Evolutionary conservation across 2,888 invertebrate genomes (phyloP).

Genomic region (Leucophora obtusa): DNA sequence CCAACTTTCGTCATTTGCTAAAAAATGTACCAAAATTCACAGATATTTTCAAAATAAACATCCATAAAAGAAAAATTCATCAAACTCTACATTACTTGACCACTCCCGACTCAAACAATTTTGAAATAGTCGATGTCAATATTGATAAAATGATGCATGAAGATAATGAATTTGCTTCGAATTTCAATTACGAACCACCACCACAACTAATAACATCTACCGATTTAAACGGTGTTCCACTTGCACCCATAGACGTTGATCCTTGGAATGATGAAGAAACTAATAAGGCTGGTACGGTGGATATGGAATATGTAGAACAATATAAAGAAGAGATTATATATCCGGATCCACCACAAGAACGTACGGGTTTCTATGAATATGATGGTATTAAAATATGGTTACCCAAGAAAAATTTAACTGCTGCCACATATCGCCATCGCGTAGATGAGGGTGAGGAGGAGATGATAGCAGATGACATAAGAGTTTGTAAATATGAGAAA

Average conservation of each 20-base stretch:
- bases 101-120: background rate
- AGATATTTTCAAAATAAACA: background rate
- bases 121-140: slow-evolving; percentile 47
- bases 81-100: background rate
- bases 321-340: slow-evolving; percentile 31
- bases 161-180: slow-evolving; percentile 13
- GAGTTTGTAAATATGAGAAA: slow-evolving; percentile 62
- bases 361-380: slow-evolving; percentile 60
- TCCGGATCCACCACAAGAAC: slow-evolving; percentile 57
- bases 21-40: background rate
- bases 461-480: slow-evolving; percentile 60
- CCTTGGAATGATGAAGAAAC: slow-evolving; percentile 54
- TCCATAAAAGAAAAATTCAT: background rate
- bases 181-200: slow-evolving; percentile 13
- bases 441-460: slow-evolving; percentile 52
- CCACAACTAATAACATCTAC: background rate
- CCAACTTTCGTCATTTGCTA: background rate
- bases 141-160: slow-evolving; percentile 51
- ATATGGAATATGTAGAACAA: slow-evolving; percentile 53
- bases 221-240: background rate
- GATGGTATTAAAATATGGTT: slow-evolving; percentile 64
- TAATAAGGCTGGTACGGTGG: slow-evolving; percentile 54
- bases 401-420: slow-evolving; percentile 59
- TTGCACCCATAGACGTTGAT: slow-evolving; percentile 61
- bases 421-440: slow-evolving; percentile 63